Evolutionary conservation across 2,113 vertebrate genomes (phyloP), one percentile per base, ranked within the genome.

Genomic region (Rhinoptilus africanus): DNA sequence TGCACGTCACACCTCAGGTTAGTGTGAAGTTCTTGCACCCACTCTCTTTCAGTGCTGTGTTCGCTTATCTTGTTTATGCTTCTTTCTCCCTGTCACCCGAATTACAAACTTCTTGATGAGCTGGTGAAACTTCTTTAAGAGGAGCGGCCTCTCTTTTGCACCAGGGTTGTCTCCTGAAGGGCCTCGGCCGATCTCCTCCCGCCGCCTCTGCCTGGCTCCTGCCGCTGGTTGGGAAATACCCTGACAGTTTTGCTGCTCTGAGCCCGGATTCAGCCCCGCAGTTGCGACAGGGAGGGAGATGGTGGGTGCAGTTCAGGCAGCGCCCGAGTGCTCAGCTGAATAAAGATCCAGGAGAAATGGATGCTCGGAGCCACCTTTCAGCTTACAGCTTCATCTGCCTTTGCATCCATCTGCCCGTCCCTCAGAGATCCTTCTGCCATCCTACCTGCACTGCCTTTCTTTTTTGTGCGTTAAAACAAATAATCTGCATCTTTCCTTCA

Each of bases 401-500:
- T 23, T n/a, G n/a, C 14, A 20, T 28, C 74, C 18, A 0, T 14
- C 43, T 27, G 10, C 20, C 12, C 23, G 3, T 32, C 18, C 77
- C 4, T 0, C 34, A 4, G 60, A 71, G 43, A 2, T 20, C 39
- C 85, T 60, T 63, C 84, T 78, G 59, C 63, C 21, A 2, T 9
- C 32, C 37, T 51, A 74, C 48, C 71, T 8, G 19, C 26, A 0
- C 37, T 60, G 53, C 71, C 27, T 39, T 14, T 45, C 68, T 3
- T 27, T 35, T 59, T 34, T 39, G 48, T 32, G 0, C 4, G 0
- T 24, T 15, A 20, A 12, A 73, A n/a, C 26, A 26, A 8, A 13
- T 1, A 2, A 1, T 30, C 43, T 79, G 32, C 51, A 10, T n/a
- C 60, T 54, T 28, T 43, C 21, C 73, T 8, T 12, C 43, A 14